Evolutionary conservation across 2,888 invertebrate species (phyloP).

Genomic region (Mythimna albipuncta): DNA sequence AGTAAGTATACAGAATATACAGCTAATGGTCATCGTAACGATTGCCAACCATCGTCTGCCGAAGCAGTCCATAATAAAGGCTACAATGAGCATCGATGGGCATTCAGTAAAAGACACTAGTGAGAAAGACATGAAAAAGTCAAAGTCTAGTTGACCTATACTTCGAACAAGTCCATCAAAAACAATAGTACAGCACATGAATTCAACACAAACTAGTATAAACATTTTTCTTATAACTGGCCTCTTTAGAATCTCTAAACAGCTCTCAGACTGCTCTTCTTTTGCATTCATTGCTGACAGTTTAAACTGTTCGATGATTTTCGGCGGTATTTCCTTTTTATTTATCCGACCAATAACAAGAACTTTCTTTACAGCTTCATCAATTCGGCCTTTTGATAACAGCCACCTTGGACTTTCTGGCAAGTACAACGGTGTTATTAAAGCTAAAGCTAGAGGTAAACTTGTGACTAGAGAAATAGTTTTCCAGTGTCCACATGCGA

Average conservation of each 20-base stretch:
- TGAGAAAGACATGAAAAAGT: slow-evolving; percentile 80
- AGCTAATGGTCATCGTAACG: slow-evolving; percentile 67
- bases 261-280: slow-evolving; percentile 67
- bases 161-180: slow-evolving; percentile 78
- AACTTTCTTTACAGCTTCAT: slow-evolving; percentile 76
- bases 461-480: slow-evolving; percentile 77
- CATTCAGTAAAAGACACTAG: slow-evolving; percentile 78
- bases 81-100: slow-evolving; percentile 75
- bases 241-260: slow-evolving; percentile 74
- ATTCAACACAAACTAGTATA: slow-evolving; percentile 73
- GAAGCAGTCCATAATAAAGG: slow-evolving; percentile 76
- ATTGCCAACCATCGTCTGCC: slow-evolving; percentile 78
- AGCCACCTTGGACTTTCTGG: slow-evolving; percentile 82
- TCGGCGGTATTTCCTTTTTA: slow-evolving; percentile 73
- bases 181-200: slow-evolving; percentile 74
- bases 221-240: slow-evolving; percentile 74
- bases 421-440: slow-evolving; percentile 74
- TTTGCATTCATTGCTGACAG: slow-evolving; percentile 56
- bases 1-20: slow-evolving; percentile 73
- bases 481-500: slow-evolving; percentile 79
- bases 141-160: slow-evolving; percentile 74
- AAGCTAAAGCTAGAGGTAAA: slow-evolving; percentile 72
- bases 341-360: slow-evolving; percentile 75
- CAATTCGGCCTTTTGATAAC: slow-evolving; percentile 76
- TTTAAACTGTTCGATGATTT: slow-evolving; percentile 76